A percentile compares a stretch with the other conserved stretches of the same genome.
phyloP scores from a whole-genome alignment of 2,113 vertebrate species.

The Paramormyrops kingsleyae region DNA sequence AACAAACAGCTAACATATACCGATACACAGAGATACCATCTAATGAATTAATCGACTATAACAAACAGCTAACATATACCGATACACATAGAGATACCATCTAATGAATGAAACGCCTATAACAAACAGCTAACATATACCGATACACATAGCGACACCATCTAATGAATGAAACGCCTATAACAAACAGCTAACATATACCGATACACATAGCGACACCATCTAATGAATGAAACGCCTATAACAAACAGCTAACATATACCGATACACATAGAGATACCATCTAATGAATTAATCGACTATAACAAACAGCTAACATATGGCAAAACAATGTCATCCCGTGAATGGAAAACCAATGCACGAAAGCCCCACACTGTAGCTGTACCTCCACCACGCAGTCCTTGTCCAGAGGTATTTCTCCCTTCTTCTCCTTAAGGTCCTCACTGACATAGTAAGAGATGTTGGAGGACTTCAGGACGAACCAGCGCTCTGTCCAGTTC shows the following conservation, averaged over 20 bases:
- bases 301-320: neutral
- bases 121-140: neutral
- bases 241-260: neutral
- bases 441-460: conserved; percentile 61
- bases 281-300: too few relatives aligned
- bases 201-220: too few relatives aligned
- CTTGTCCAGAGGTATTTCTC: conserved; percentile 61
- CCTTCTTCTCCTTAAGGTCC: conserved; percentile 63
- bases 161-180: too few relatives aligned
- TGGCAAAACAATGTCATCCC: neutral
- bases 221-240: too few relatives aligned
- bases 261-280: neutral
- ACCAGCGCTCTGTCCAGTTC: conserved; percentile 75
- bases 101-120: too few relatives aligned
- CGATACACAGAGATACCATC: too few relatives aligned
- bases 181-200: neutral
- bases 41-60: too few relatives aligned
- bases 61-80: neutral
- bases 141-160: too few relatives aligned
- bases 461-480: conserved; percentile 59
- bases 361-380: neutral
- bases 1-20: neutral
- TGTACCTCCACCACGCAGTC: conserved; percentile 58
- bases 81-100: too few relatives aligned
- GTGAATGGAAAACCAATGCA: neutral